Evolutionary conservation across 1,140 invertebrate species (phyloP).

Genomic region (Popillia japonica): DNA sequence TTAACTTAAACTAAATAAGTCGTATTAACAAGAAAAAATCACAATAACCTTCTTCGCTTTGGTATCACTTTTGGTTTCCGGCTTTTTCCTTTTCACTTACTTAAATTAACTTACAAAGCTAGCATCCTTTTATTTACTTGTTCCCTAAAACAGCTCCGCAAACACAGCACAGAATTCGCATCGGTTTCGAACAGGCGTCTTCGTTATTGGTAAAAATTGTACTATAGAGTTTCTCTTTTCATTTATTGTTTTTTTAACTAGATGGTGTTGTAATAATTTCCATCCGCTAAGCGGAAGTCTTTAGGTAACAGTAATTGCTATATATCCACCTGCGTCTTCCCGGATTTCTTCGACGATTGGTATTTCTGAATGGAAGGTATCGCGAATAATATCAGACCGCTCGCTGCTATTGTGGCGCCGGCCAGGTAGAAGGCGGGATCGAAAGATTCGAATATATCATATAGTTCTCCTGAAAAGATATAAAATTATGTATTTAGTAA

Average conservation of each 20-base stretch:
- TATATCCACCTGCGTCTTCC: conserved; percentile 45
- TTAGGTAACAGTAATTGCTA: conserved; percentile 53
- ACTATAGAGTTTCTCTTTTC: background rate
- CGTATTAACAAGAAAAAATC: conserved; percentile 19
- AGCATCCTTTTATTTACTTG: background rate
- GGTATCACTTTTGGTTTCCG: conserved; percentile 25
- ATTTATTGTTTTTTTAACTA: too few species aligned
- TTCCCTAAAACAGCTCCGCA: background rate
- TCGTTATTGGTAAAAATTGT: background rate
- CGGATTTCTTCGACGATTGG: conserved; percentile 48
- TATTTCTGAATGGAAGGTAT: conserved; percentile 80
- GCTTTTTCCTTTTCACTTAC: background rate
- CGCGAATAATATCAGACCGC: conserved; percentile 87
- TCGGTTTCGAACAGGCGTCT: too few species aligned
- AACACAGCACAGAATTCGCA: background rate
- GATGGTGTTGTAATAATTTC: conserved; percentile 28
- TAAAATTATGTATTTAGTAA: background rate
- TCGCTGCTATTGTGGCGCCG: conserved; percentile 82
- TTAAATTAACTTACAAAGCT: background rate
- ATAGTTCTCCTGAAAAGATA: conserved; percentile 76
- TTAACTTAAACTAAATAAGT: background rate
- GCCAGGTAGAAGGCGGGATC: conserved; percentile 84
- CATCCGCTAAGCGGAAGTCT: background rate
- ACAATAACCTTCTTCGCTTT: background rate
- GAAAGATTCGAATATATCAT: conserved; percentile 80